These are phyloP conservation scores for Rhea pennata DNA, from an alignment of 2,113 vertebrate genomes.

Conservation along the genomic window DNA sequence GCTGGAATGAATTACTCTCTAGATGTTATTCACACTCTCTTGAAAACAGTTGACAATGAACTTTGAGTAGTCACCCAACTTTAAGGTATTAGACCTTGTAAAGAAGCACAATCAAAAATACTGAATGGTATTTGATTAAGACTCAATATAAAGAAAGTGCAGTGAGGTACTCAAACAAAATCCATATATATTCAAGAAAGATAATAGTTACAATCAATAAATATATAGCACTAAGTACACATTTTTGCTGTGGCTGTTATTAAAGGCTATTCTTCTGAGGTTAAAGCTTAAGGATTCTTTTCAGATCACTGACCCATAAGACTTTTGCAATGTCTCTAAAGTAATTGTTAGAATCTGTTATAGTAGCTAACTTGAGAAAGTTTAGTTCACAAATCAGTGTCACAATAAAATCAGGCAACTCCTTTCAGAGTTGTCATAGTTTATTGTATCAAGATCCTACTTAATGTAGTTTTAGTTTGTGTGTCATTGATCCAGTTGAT, in stretches of 20 bases:
- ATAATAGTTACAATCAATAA: not conserved
- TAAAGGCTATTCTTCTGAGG: not conserved
- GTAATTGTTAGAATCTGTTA: not conserved
- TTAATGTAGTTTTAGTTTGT: conserved; percentile 35
- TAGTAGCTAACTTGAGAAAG: conserved; percentile 29
- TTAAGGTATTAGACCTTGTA: not conserved
- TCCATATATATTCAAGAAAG: not conserved
- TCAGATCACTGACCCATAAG: not conserved
- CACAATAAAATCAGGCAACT: conserved; percentile 41
- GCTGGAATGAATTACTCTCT: not conserved
- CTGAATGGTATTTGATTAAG: not conserved
- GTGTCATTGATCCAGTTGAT: conserved; percentile 46
- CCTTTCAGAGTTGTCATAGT: conserved; percentile 1
- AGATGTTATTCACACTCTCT: not conserved
- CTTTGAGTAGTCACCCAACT: not conserved
- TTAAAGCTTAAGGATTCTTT: not conserved
- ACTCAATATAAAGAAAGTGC: not conserved
- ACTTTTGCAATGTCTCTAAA: not conserved
- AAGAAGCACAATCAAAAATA: not conserved
- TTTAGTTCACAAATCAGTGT: conserved; percentile 40
- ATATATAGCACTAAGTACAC: not conserved
- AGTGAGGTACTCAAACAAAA: not conserved
- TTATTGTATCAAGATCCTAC: conserved; percentile 20
- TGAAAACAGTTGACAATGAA: not conserved
- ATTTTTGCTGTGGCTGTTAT: not conserved